These are phyloP conservation scores for Vultur gryphus DNA, from an alignment of 2,797 vertebrate species.

Conservation along the genomic window DNA sequence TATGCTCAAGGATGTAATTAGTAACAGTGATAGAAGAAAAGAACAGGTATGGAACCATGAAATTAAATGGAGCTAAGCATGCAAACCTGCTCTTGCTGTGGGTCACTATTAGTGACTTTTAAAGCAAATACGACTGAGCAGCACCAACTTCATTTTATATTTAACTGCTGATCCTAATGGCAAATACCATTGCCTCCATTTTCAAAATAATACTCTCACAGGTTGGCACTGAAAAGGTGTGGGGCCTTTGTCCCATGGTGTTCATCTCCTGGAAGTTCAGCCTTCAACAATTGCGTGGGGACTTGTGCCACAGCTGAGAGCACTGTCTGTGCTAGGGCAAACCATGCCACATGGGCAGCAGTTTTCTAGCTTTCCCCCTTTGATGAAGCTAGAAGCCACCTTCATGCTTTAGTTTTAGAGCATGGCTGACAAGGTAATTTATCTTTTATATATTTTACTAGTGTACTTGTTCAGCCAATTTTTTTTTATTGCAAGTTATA, in stretches of 20 bases:
- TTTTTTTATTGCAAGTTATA: background rate
- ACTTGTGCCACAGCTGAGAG: background rate
- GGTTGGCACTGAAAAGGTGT: background rate
- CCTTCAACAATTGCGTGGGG: accelerated
- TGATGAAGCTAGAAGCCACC: background rate
- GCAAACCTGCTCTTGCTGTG: background rate
- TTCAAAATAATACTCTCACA: background rate
- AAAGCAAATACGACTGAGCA: background rate
- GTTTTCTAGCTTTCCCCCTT: background rate
- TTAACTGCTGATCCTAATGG: background rate
- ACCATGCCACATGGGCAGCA: accelerated
- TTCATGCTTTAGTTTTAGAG: background rate
- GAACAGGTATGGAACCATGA: background rate
- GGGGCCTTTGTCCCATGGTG: background rate
- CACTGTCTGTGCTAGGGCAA: background rate
- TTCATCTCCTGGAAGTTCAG: background rate
- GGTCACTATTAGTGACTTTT: background rate
- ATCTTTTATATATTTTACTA: background rate
- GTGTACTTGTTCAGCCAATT: background rate
- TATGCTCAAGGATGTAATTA: background rate
- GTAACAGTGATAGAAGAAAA: background rate
- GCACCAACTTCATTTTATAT: background rate
- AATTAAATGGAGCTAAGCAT: background rate
- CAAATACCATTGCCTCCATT: background rate
- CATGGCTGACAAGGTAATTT: background rate